Percentiles rank a stretch among this genome's conserved stretches.
Conservation (phyloP, 2,797 vertebrate species). For the Psittacula derbiana region DNA sequence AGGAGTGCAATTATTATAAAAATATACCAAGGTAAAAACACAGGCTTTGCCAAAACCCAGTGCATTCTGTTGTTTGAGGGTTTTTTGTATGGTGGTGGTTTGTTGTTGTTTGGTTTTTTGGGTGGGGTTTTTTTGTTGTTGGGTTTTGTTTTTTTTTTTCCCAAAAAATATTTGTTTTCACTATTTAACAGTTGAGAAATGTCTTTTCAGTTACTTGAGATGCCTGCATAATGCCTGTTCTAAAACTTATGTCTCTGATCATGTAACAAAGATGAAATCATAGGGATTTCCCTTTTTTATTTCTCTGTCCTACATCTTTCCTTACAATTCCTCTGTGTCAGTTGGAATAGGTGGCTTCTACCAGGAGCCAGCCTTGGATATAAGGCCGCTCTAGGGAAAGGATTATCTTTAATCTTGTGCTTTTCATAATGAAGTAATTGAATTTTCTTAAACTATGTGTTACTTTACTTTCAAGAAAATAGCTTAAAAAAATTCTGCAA, state of each 20-base stretch:
- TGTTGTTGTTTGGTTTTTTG: neutral
- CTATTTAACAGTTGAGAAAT: neutral
- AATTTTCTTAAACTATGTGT: neutral
- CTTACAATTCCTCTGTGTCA: neutral
- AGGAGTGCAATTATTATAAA: neutral
- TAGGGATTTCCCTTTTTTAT: neutral
- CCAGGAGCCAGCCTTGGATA: neutral
- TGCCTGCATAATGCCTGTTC: neutral
- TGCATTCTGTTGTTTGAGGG: neutral
- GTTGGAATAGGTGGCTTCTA: neutral
- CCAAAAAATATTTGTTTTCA: neutral
- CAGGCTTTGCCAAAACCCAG: neutral
- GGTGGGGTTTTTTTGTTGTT: no score
- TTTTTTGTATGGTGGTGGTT: neutral
- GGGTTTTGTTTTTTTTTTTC: neutral
- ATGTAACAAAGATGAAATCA: neutral
- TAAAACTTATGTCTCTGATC: neutral
- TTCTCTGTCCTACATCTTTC: neutral
- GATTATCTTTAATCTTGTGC: constrained; percentile 20
- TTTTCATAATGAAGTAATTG: constrained; percentile 6
- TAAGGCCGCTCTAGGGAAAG: neutral
- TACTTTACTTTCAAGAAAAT: neutral
- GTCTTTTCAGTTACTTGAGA: neutral
- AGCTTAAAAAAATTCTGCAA: neutral
- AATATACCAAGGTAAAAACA: neutral